A percentile compares a stretch with the other conserved stretches of the same genome.
Evolutionary conservation across 2,113 vertebrate genomes (phyloP).

Genomic region (Raja brachyura): DNA sequence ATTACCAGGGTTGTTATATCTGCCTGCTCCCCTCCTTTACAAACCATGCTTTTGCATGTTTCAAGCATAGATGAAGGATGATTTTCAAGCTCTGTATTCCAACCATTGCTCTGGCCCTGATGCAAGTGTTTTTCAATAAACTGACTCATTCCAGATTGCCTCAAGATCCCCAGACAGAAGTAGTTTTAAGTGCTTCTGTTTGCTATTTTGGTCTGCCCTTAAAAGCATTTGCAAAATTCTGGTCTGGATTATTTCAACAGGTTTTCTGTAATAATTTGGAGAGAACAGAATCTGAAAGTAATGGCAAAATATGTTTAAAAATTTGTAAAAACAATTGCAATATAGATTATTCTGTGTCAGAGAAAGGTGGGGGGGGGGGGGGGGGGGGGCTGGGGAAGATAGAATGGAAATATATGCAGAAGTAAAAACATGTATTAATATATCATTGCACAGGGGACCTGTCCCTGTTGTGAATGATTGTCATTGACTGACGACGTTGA

Average conservation of each 20-base stretch:
- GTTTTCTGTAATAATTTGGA: not conserved
- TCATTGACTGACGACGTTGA: too few relatives aligned
- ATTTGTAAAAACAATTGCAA: not conserved
- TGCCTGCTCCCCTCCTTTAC: too few relatives aligned
- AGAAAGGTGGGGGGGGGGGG: not conserved
- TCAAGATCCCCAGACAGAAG: not conserved
- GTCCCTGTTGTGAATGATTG: too few relatives aligned
- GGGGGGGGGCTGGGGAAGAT: too few relatives aligned
- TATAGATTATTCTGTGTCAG: not conserved
- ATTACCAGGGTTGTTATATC: too few relatives aligned
- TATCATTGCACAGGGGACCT: too few relatives aligned
- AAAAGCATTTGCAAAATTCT: slow-evolving; percentile 23
- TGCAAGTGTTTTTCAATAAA: not conserved
- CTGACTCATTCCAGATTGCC: slow-evolving; percentile 6
- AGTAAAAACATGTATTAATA: too few relatives aligned
- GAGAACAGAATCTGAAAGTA: not conserved
- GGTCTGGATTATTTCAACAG: not conserved
- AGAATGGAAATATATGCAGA: too few relatives aligned
- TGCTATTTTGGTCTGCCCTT: not conserved
- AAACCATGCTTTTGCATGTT: too few relatives aligned
- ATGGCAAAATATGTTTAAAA: not conserved
- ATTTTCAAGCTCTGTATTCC: not conserved
- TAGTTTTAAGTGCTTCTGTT: not conserved
- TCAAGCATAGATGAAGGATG: not conserved
- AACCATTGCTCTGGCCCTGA: not conserved